Evolutionary conservation across 2,888 invertebrate genomes (phyloP).

Genomic region (Amphipoea oculea): DNA sequence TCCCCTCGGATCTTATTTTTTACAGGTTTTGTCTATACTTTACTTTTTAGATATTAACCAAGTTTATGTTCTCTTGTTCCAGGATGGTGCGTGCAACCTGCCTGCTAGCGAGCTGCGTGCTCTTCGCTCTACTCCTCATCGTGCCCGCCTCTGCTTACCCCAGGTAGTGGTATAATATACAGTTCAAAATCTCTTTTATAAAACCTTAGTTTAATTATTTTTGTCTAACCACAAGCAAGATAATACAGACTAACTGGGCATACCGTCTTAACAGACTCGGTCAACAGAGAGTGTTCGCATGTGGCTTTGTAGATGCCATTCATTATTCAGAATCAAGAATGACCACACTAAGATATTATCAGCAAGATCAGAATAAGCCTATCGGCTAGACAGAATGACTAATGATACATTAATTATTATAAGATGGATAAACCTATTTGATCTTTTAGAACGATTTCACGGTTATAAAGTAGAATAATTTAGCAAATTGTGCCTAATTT

Average conservation of each 20-base stretch:
- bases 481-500: neutral
- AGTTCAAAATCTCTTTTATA: slow-evolving; percentile 2
- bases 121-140: slow-evolving; percentile 81
- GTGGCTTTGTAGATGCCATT: neutral
- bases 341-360: neutral
- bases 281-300: neutral
- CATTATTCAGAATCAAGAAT: slow-evolving; percentile 1
- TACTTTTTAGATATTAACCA: neutral
- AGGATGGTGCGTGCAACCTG: slow-evolving; percentile 87
- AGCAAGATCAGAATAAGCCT: neutral
- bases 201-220: neutral
- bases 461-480: neutral
- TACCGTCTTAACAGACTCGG: neutral
- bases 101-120: slow-evolving; percentile 84
- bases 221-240: neutral
- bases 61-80: slow-evolving; percentile 69
- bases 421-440: too few relatives aligned
- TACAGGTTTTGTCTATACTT: neutral
- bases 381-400: neutral
- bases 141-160: slow-evolving; percentile 85
- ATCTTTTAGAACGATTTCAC: neutral
- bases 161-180: slow-evolving; percentile 84
- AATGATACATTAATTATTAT: neutral
- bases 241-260: neutral
- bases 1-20: too few relatives aligned